Evolutionary conservation across 1,140 invertebrate genomes (phyloP).

Genomic region (Drosophila asahinai): DNA sequence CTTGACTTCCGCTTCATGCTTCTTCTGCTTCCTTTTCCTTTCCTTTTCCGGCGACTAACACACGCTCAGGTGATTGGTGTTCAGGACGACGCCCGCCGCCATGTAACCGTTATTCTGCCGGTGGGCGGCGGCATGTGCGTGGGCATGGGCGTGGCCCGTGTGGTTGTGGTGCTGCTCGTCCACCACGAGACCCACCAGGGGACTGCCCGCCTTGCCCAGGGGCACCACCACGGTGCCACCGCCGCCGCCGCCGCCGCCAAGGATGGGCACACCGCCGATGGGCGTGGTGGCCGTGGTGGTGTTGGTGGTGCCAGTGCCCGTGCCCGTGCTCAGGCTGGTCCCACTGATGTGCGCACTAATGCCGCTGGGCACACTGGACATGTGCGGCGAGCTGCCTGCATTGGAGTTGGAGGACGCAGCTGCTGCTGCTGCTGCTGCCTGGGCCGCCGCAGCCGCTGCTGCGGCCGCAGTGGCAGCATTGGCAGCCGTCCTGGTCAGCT

Average conservation of each 20-base stretch:
- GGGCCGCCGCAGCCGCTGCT: conserved; percentile 27
- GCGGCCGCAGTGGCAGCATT: conserved; percentile 36
- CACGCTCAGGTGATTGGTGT: conserved; percentile 82
- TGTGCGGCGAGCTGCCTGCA: conserved; percentile 45
- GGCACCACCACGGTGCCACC: conserved; percentile 29
- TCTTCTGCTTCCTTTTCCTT: background rate
- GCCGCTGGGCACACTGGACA: conserved; percentile 81
- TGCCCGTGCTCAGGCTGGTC: conserved; percentile 74
- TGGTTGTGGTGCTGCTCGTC: conserved; percentile 49
- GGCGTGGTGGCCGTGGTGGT: conserved; percentile 79
- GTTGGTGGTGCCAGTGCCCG: conserved; percentile 61
- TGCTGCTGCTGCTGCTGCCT: background rate
- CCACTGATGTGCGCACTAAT: conserved; percentile 83
- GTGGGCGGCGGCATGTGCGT: conserved; percentile 33
- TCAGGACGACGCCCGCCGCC: conserved; percentile 81
- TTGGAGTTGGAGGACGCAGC: background rate
- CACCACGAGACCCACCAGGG: conserved; percentile 58
- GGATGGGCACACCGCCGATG: conserved; percentile 56
- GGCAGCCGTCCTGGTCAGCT: conserved; percentile 65
- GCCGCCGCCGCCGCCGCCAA: background rate
- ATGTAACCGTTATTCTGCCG: conserved; percentile 69
- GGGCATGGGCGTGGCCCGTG: conserved; percentile 50
- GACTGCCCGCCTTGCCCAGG: conserved; percentile 58
- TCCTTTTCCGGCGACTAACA: conserved; percentile 59
- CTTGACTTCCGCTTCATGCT: background rate